Conservation (phyloP, 1,140 invertebrate species). For the Meloidogyne floridensis region DNA sequence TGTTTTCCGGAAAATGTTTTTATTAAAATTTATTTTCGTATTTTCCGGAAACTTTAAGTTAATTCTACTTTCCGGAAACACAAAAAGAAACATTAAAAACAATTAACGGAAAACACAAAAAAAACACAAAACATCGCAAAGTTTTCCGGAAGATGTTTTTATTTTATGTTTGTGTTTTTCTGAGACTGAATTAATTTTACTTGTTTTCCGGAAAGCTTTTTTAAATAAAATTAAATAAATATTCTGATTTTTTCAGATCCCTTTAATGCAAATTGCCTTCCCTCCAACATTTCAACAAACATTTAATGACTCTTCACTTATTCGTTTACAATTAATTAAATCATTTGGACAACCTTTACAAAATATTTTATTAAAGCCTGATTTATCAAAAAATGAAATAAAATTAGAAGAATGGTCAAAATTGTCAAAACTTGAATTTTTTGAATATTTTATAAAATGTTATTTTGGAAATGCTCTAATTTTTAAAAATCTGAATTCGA, state of each 20-base stretch:
- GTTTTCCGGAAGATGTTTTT: too few relatives aligned
- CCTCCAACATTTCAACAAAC: background rate
- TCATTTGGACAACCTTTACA: slow-evolving; percentile 3
- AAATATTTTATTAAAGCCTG: slow-evolving; percentile 15
- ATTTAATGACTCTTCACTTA: background rate
- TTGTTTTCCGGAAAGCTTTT: background rate
- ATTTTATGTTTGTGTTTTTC: background rate
- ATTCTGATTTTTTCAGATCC: slow-evolving; percentile 5
- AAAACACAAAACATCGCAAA: too few relatives aligned
- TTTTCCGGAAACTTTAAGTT: too few relatives aligned
- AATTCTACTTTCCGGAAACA: too few relatives aligned
- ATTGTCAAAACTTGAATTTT: background rate
- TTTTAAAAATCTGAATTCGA: background rate
- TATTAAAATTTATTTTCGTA: too few relatives aligned
- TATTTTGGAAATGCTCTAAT: slow-evolving; percentile 27
- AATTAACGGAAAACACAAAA: too few relatives aligned
- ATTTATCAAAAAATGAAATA: slow-evolving; percentile 7
- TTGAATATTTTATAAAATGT: slow-evolving; percentile 10
- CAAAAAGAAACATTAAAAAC: too few relatives aligned
- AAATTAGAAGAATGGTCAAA: slow-evolving; percentile 16
- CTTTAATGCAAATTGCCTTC: slow-evolving; percentile 16
- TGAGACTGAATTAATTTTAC: background rate
- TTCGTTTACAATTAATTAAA: slow-evolving; percentile 5
- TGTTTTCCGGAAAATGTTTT: background rate
- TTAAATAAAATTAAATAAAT: background rate